Evolutionary conservation across 2,888 invertebrate species (phyloP).

Genomic region (Laothoe populi): DNA sequence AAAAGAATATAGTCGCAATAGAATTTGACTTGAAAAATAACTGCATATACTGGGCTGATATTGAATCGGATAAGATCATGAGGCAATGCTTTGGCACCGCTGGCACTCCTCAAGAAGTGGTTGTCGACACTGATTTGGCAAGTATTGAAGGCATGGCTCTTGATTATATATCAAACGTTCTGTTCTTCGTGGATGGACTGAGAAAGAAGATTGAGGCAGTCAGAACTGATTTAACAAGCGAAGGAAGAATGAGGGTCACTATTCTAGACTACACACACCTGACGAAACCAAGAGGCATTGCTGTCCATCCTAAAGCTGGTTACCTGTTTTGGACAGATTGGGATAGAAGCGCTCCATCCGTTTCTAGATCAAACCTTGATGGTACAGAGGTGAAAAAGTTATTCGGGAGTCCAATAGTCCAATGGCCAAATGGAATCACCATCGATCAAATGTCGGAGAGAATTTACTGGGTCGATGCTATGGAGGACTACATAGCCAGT

Average conservation of each 20-base stretch:
- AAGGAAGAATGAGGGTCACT: conserved; percentile 90
- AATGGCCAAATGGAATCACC: conserved; percentile 95
- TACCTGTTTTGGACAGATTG: conserved; percentile 95
- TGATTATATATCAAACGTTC: conserved; percentile 94
- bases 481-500: conserved; percentile 91
- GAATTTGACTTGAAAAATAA: conserved; percentile 94
- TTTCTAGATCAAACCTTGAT: conserved; percentile 92
- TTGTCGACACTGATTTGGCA: conserved; percentile 90
- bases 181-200: conserved; percentile 95
- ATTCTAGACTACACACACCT: conserved; percentile 88
- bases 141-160: conserved; percentile 95
- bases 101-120: conserved; percentile 86
- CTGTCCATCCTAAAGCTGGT: conserved; percentile 92
- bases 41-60: conserved; percentile 96
- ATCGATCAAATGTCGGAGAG: conserved; percentile 92
- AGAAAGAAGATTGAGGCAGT: conserved; percentile 92
- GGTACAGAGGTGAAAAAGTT: conserved; percentile 88
- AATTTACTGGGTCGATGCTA: conserved; percentile 95
- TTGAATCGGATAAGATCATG: conserved; percentile 90
- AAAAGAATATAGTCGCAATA: conserved; percentile 93
- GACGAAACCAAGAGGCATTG: conserved; percentile 91
- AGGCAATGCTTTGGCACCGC: conserved; percentile 90
- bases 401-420: conserved; percentile 87
- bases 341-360: conserved; percentile 90
- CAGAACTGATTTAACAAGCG: conserved; percentile 84